These are phyloP conservation scores for Ageneiosus marmoratus DNA, from an alignment of 2,113 vertebrate species.

Conservation along the genomic window DNA sequence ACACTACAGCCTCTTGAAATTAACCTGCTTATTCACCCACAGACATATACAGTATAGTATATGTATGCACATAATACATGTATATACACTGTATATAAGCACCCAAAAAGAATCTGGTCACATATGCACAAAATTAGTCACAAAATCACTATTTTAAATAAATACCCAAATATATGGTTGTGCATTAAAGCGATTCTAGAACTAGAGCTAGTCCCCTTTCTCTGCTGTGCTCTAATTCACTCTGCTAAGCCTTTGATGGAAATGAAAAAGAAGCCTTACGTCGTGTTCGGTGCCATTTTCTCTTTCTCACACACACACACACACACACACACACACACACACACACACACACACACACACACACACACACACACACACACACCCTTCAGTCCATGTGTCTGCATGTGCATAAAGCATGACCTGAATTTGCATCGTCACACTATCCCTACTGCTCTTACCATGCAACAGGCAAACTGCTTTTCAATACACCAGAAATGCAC, in stretches of 20 bases:
- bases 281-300: conserved; percentile 12
- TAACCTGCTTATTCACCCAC: conserved; percentile 61
- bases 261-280: conserved; percentile 23
- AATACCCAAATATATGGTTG: neutral
- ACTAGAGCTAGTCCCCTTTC: neutral
- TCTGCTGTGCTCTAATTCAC: conserved; percentile 22
- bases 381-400: conserved; percentile 16
- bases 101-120: neutral
- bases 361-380: conserved; percentile 11
- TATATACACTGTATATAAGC: neutral
- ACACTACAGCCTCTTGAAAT: conserved; percentile 68
- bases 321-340: neutral
- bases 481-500: conserved; percentile 5
- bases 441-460: conserved; percentile 10
- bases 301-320: conserved; percentile 7
- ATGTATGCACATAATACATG: too few species aligned
- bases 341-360: conserved; percentile 18
- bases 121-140: conserved; percentile 6
- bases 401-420: conserved; percentile 38
- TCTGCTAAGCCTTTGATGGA: conserved; percentile 9
- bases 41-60: neutral
- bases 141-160: neutral
- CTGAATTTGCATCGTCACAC: conserved; percentile 27
- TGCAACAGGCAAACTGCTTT: conserved; percentile 7
- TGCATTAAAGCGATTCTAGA: neutral